Percentiles rank a stretch among this genome's conserved stretches.
Evolutionary conservation across 2,797 vertebrate genomes (phyloP).

Genomic region (Denticeps clupeoides): DNA sequence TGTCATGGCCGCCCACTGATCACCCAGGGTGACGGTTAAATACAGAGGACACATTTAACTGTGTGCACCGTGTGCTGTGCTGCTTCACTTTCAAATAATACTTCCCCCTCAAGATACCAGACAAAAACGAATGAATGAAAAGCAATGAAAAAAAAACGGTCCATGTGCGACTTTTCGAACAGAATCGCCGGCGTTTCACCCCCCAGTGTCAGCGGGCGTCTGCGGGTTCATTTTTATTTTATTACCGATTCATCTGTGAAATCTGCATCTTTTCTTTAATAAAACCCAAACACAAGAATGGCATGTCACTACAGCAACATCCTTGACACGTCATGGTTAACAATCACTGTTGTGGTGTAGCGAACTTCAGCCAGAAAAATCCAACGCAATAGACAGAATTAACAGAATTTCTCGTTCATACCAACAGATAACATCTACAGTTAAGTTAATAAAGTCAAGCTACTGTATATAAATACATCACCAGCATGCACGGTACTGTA

Average conservation of each 20-base stretch:
- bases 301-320: conserved; percentile 88
- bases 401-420: conserved; percentile 78
- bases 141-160: too few relatives aligned
- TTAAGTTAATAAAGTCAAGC: conserved; percentile 97
- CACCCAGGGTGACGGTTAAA: too few relatives aligned
- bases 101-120: conserved; percentile 74
- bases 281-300: conserved; percentile 68
- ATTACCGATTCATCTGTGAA: conserved; percentile 22
- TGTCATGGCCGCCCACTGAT: too few relatives aligned
- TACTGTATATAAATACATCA: conserved; percentile 98
- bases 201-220: conserved; percentile 75
- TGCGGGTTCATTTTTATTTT: conserved; percentile 57
- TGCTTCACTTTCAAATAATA: too few relatives aligned
- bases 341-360: conserved; percentile 89
- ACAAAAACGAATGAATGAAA: too few relatives aligned
- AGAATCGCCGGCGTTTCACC: too few relatives aligned
- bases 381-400: conserved; percentile 68
- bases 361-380: conserved; percentile 78
- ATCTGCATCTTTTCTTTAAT: conserved; percentile 39
- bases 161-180: too few relatives aligned
- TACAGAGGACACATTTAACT: too few relatives aligned
- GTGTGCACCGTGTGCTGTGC: too few relatives aligned
- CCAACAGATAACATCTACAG: conserved; percentile 98
- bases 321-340: conserved; percentile 90
- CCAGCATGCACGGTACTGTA: conserved; percentile 97